A percentile compares a stretch with the other conserved stretches of the same genome.
Evolutionary conservation across 2,113 vertebrate genomes (phyloP).

Genomic region (Clarias magur): DNA sequence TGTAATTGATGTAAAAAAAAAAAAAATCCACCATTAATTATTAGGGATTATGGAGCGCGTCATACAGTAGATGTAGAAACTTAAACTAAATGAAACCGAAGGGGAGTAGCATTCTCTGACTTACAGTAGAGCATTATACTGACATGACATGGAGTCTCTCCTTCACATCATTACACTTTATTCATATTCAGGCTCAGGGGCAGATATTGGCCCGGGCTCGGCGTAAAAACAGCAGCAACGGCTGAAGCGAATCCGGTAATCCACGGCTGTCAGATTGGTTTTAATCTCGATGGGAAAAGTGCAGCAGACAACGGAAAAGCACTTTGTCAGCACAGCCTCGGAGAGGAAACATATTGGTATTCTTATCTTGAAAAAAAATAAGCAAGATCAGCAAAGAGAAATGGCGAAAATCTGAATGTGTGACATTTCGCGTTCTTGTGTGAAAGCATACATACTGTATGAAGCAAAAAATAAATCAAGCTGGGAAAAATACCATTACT

Average conservation of each 20-base stretch:
- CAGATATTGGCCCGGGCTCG: background rate
- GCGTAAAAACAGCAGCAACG: background rate
- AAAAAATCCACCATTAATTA: too few relatives aligned
- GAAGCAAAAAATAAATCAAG: background rate
- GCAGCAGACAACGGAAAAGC: slow-evolving; percentile 13
- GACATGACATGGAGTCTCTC: background rate
- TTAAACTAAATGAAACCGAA: too few relatives aligned
- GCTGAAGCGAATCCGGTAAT: slow-evolving; percentile 8
- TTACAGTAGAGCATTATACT: background rate
- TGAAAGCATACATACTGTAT: background rate
- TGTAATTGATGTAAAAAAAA: too few relatives aligned
- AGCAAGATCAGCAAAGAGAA: slow-evolving; percentile 6
- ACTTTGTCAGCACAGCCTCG: background rate
- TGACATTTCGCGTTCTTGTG: background rate
- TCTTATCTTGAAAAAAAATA: background rate
- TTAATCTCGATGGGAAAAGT: slow-evolving; percentile 8
- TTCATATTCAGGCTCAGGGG: background rate
- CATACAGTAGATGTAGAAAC: background rate
- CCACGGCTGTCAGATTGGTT: slow-evolving; percentile 8
- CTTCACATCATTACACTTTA: background rate
- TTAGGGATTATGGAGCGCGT: background rate
- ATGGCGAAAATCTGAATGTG: background rate
- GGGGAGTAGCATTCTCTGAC: background rate
- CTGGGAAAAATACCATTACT: background rate
- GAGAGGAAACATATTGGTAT: slow-evolving; percentile 24